A percentile compares a stretch with the other conserved stretches of the same genome.
Evolutionary conservation across 2,888 invertebrate genomes (phyloP).

Genomic region (Muscina levida): DNA sequence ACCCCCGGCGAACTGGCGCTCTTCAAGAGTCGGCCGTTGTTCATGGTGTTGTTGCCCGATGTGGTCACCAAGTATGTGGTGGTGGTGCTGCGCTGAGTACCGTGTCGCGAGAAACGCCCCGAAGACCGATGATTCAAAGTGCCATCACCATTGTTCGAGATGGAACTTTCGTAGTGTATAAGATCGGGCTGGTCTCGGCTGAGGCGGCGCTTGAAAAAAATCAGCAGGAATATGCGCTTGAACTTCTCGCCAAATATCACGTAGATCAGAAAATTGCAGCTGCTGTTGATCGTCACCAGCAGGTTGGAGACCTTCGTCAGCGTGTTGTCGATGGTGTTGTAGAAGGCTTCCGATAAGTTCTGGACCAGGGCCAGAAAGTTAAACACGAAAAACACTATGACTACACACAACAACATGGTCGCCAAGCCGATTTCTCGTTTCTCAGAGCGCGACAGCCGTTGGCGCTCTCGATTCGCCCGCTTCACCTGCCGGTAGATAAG

Average conservation of each 20-base stretch:
- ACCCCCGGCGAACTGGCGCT: slow-evolving; percentile 73
- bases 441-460: slow-evolving; percentile 92
- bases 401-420: slow-evolving; percentile 96
- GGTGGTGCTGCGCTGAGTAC: slow-evolving; percentile 79
- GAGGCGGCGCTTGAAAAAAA: slow-evolving; percentile 86
- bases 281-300: slow-evolving; percentile 97
- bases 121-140: slow-evolving; percentile 82
- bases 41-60: slow-evolving; percentile 70
- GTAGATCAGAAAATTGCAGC: slow-evolving; percentile 98
- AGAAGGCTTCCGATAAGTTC: slow-evolving; percentile 92
- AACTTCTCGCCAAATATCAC: slow-evolving; percentile 99
- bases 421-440: slow-evolving; percentile 96
- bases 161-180: slow-evolving; percentile 91
- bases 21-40: slow-evolving; percentile 76
- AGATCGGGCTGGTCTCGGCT: slow-evolving; percentile 86
- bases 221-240: slow-evolving; percentile 90
- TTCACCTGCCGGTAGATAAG: slow-evolving; percentile 95
- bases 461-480: slow-evolving; percentile 93
- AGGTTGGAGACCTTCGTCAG: slow-evolving; percentile 93
- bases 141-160: slow-evolving; percentile 89
- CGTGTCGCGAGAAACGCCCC: slow-evolving; percentile 83
- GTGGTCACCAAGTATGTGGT: slow-evolving; percentile 73
- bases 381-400: slow-evolving; percentile 95
- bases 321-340: slow-evolving; percentile 84
- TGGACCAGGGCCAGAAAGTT: slow-evolving; percentile 92